phyloP scores from a whole-genome alignment of 1,140 invertebrate species.

The Bombus ignitus region DNA sequence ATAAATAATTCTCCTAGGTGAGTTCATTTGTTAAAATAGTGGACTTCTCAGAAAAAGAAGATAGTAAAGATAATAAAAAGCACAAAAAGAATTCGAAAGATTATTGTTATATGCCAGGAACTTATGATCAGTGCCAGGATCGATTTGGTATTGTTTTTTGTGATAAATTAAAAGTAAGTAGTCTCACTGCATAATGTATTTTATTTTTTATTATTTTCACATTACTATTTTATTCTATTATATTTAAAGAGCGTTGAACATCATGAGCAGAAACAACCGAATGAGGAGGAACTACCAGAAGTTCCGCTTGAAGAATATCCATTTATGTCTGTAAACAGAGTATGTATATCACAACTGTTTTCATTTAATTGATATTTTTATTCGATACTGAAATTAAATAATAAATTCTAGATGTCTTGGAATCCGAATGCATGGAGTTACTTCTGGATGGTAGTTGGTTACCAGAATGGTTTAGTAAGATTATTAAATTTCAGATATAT shows the following conservation, averaged over 20 bases:
- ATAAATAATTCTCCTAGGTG: constrained; percentile 44
- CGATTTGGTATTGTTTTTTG: constrained; percentile 77
- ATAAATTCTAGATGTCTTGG: constrained; percentile 76
- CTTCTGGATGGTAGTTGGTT: constrained; percentile 78
- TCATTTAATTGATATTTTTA: not conserved
- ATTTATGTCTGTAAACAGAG: constrained; percentile 76
- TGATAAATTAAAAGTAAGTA: constrained; percentile 72
- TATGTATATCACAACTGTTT: constrained; percentile 42
- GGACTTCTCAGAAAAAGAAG: constrained; percentile 56
- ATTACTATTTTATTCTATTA: constrained; percentile 22
- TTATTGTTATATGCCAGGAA: constrained; percentile 74
- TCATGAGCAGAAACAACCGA: not conserved
- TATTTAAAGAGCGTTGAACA: not conserved
- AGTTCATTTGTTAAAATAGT: constrained; percentile 62
- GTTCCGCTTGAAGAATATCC: constrained; percentile 76
- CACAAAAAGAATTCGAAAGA: constrained; percentile 59
- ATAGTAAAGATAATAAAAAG: constrained; percentile 42
- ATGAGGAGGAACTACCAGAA: constrained; percentile 45
- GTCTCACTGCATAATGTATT: not conserved
- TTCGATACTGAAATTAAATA: not conserved
- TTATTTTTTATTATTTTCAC: not conserved
- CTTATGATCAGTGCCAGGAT: constrained; percentile 74
- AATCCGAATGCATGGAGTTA: constrained; percentile 82
- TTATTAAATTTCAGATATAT: constrained; percentile 75
- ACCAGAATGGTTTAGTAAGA: constrained; percentile 81